Evolutionary conservation across 2,113 vertebrate genomes (phyloP), one percentile per base, ranked within the genome.

Genomic region (Picathartes gymnocephalus): DNA sequence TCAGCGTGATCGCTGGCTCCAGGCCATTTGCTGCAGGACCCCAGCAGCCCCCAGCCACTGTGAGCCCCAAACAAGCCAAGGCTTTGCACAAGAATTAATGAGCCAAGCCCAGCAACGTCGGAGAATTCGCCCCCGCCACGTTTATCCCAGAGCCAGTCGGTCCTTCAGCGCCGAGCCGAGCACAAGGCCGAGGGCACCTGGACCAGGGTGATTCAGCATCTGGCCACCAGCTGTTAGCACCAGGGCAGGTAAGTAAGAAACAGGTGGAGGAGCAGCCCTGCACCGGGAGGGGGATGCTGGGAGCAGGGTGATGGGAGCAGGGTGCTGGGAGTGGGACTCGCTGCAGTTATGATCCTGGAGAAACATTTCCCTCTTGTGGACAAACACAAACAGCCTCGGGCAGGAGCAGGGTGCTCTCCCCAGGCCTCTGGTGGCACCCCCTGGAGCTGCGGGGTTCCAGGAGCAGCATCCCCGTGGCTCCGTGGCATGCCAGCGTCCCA

Each of bases 341-440:
- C 39, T 4, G 33, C 5, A 1, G 12, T 58, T 20, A 2, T 0
- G 15, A 91, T 91, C 68, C 92, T 94, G 84, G 90, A 78, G 90
- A 93, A 96, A 96, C 28, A 51, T 93, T 94, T 95, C 95, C 95
- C 95, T 93, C 95, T 96, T 86, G 95, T 94, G 95, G 94, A 94
- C 90, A 77, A 88, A 83, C 27, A 27, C 54, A 15, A 74, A 62
- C 11, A 73, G 87, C 84, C 81, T 89, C 50, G 0, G 40, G 57
- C 76, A 70, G 70, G 57, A 93, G 47, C 12, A 2, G 48, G 44
- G 13, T 8, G 40, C 22, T 47, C 31, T 48, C 24, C 30, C 10
- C 73, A 20, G 64, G 45, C 4, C 22, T 4, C 3, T 0, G 19
- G 16, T 5, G 4, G 16, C 27, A 10, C 1, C 4, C 10, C 28